Evolutionary conservation across 2,888 invertebrate species (phyloP), one percentile per base, ranked within the genome.

Genomic region (Thyatira batis): DNA sequence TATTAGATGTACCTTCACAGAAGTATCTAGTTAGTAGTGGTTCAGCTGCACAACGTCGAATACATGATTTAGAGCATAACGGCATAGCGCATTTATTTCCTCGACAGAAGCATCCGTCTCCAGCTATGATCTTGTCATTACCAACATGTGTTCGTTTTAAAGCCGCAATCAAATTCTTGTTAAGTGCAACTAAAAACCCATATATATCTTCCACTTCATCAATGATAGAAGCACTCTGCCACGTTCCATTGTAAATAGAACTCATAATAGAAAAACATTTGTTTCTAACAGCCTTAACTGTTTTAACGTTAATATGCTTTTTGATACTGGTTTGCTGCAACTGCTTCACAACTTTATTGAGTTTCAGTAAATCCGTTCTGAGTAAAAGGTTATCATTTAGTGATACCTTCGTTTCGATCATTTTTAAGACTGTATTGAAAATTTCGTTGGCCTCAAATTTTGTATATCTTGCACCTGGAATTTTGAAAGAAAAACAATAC

Each of bases 71-170:
- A 0, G 82, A 66, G 59, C 91, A 91, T 1, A 63, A 60, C 1
- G 67, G 57, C 27, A 75, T 50, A n/a, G 69, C 71, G 60, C 90
- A 91, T 20, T 64, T 58, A 3, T 65, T 67, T 10, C 66, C 68
- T 55, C 69, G 71, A 51, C 91, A 91, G 20, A 71, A 67, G 62
- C 91, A 90, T 0, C 68, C 74, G 9, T 77, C 67, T 0, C 71
- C 25, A 1, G 74, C 50, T 45, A 82, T 60, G 1, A 82, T 55
- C 54, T 65, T 81, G 3, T 69, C 75, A 54, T 89, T 90, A 0
- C 88, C 91, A 2, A 78, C 79, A 33, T 81, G 66, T 0, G 87
- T 80, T 11, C 48, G 63, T 63, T 88, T 90, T 58, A 91, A 61
- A 11, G 85, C 87, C 21, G 53, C 55, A 1, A 83, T 63, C 44